A percentile compares a stretch with the other conserved stretches of the same genome.
Evolutionary conservation across 2,797 vertebrate genomes (phyloP).

Genomic region (Chaetodon trifasciatus): DNA sequence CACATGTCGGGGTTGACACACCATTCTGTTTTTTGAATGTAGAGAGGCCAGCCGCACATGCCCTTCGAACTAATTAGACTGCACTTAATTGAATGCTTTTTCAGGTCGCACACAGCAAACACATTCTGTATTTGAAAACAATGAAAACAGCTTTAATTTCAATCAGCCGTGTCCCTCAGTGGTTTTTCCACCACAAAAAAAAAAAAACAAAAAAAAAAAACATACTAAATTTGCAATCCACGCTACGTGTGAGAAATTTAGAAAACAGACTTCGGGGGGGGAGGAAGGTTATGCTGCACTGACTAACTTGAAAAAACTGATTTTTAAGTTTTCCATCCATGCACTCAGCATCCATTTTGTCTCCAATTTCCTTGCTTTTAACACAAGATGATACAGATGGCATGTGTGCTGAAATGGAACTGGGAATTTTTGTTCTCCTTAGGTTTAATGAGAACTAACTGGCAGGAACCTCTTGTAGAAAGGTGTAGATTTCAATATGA

Average conservation of each 20-base stretch:
- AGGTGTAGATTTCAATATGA: constrained; percentile 90
- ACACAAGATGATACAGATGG: constrained; percentile 88
- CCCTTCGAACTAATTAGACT: constrained; percentile 76
- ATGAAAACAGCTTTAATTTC: constrained; percentile 62
- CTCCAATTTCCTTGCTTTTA: constrained; percentile 85
- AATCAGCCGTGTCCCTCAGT: constrained; percentile 39
- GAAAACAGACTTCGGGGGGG: constrained; percentile 48
- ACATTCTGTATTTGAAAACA: constrained; percentile 74
- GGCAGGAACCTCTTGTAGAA: constrained; percentile 89
- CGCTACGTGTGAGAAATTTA: constrained; percentile 61
- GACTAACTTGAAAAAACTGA: constrained; percentile 70
- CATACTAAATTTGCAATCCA: constrained; percentile 57
- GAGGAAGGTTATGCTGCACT: constrained; percentile 33
- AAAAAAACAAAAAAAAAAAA: constrained; percentile 15
- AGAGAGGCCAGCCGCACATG: constrained; percentile 68
- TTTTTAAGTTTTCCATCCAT: constrained; percentile 72
- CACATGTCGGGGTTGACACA: constrained; percentile 77
- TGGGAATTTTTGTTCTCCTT: constrained; percentile 83
- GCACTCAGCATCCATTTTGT: constrained; percentile 82
- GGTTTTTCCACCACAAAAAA: constrained; percentile 20
- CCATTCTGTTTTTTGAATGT: constrained; percentile 69
- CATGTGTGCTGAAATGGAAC: constrained; percentile 83
- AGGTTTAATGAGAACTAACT: constrained; percentile 88
- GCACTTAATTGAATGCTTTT: constrained; percentile 71
- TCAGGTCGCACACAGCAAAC: constrained; percentile 56